Evolutionary conservation across 1,140 invertebrate species (phyloP), one percentile per base, ranked within the genome.

Genomic region (Drosophila arawakana): DNA sequence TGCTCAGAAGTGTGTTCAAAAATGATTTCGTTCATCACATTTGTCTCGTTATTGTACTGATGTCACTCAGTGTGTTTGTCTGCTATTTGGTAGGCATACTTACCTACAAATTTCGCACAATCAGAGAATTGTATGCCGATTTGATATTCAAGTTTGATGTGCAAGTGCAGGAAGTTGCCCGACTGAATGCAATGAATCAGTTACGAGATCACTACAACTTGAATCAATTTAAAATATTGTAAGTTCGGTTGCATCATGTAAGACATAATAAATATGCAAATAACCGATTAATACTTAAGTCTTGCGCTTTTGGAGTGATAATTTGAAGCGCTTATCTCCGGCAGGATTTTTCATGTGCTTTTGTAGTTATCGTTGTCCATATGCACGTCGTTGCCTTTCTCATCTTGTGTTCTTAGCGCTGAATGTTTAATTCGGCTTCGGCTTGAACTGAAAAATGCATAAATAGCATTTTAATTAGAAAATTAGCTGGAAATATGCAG

Each of bases 381-480:
- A 46, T 66, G 52, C 57, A 34, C 43, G 11, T 35, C 39, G 34
- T 41, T 8, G 8, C 18, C 39, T 18, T 41, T 8, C 50, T 54
- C 34, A 13, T 43, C 41, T 43, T 43, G 2, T n/a, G 15, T 30
- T 39, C 46, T 76, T 60, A 10, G 62, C 37, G 63, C 49, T 71
- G 25, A 76, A 76, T 79, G 62, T 90, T 90, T 90, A 81, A 90
- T 86, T 62, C 65, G 52, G 55, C 55, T 86, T 62, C 65, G 52
- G 55, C 55, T 34, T 47, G 30, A 76, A 76, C 88, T 90, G 79
- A 78, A 90, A 88, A 90, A 90, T 90, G 86, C 86, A 91, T 89
- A 91, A 91, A 91, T 91, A 90, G 72, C 76, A 69, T 89, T 91
- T 91, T 91, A 91, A 91, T 91, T 91, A 91, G 89, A 91, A 91